phyloP scores from a whole-genome alignment of 2,797 vertebrate species.

The Argentina silus region DNA sequence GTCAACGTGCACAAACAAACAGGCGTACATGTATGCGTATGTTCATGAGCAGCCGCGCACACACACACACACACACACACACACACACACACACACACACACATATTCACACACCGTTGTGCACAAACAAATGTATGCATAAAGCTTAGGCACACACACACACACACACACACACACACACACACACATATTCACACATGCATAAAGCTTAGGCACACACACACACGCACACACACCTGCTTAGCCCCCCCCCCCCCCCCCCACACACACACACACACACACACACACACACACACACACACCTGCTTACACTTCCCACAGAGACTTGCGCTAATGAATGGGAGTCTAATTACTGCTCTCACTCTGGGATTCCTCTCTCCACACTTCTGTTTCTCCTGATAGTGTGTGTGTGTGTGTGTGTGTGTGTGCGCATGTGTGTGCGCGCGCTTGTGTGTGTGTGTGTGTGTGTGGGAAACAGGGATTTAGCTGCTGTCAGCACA shows the following conservation, averaged over 20 bases:
- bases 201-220: constrained; percentile 33
- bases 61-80: constrained; percentile 38
- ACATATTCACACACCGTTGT: constrained; percentile 48
- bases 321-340: constrained; percentile 83
- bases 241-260: constrained; percentile 53
- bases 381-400: constrained; percentile 73
- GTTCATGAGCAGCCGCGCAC: constrained; percentile 33
- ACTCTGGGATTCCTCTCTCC: constrained; percentile 70
- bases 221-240: constrained; percentile 49
- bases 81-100: constrained; percentile 35
- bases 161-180: not conserved
- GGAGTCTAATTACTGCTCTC: constrained; percentile 83
- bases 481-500: constrained; percentile 57
- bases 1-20: constrained; percentile 39
- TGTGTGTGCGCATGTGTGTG: constrained; percentile 45
- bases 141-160: not conserved
- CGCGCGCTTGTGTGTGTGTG: constrained; percentile 56
- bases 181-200: constrained; percentile 45
- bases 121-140: constrained; percentile 53
- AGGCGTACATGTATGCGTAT: constrained; percentile 15
- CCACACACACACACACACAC: constrained; percentile 59
- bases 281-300: not conserved
- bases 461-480: constrained; percentile 29
- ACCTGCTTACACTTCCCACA: constrained; percentile 67
- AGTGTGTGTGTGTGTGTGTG: constrained; percentile 41